phyloP scores from a whole-genome alignment of 2,888 invertebrate genomes.

The Dinocampus coccinellae region DNA sequence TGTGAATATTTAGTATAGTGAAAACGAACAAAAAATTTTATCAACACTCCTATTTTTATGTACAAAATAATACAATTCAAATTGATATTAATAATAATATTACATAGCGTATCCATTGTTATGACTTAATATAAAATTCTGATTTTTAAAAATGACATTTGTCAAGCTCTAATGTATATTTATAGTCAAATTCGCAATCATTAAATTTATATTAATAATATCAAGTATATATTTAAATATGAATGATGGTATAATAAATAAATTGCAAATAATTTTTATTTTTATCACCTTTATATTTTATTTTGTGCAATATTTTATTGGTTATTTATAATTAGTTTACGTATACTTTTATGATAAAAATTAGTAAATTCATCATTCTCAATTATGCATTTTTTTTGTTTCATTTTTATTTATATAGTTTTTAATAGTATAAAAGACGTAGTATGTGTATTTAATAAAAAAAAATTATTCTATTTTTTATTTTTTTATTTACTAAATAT shows the following conservation, averaged over 20 bases:
- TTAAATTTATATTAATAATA: background rate
- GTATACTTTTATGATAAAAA: background rate
- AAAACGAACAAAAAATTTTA: background rate
- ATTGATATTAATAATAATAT: background rate
- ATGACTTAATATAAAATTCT: background rate
- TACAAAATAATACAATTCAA: background rate
- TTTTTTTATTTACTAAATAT: too few species aligned
- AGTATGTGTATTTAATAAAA: too few species aligned
- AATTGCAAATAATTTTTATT: background rate
- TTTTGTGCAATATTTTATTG: background rate
- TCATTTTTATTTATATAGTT: too few species aligned
- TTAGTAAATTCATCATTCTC: background rate
- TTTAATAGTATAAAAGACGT: too few species aligned
- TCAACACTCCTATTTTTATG: background rate
- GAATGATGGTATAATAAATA: background rate
- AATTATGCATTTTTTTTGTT: background rate
- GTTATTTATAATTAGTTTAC: background rate
- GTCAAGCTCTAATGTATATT: background rate
- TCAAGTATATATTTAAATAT: background rate
- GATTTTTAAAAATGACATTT: background rate
- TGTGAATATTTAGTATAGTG: conserved; percentile 1
- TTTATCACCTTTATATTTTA: background rate
- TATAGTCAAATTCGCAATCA: background rate
- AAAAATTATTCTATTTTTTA: too few species aligned
- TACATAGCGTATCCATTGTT: background rate